These are phyloP conservation scores for Lagodon rhomboides DNA, from an alignment of 2,797 vertebrate species.

Conservation along the genomic window DNA sequence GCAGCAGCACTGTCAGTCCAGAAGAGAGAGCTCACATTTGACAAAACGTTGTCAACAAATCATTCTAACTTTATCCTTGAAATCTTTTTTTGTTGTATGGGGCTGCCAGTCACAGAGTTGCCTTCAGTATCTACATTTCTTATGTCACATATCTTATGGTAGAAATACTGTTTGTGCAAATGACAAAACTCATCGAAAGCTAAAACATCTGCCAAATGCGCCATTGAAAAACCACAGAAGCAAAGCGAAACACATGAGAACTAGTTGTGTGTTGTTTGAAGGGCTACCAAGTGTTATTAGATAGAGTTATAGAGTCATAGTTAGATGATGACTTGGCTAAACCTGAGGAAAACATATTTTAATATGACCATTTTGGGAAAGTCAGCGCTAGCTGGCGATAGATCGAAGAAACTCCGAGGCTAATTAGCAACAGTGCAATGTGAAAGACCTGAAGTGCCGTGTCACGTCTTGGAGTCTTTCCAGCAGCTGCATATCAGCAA, in stretches of 20 bases:
- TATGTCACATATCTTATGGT: neutral
- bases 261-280: neutral
- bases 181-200: too few relatives aligned
- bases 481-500: neutral
- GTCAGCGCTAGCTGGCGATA: slow-evolving; percentile 4
- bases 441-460: slow-evolving; percentile 5
- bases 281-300: neutral
- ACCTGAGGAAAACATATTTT: neutral
- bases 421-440: slow-evolving; percentile 35
- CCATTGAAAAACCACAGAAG: neutral
- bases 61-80: neutral
- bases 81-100: neutral
- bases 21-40: neutral
- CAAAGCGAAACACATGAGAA: neutral
- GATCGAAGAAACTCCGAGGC: slow-evolving; percentile 7
- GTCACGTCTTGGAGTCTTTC: slow-evolving; percentile 7
- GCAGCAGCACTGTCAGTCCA: neutral
- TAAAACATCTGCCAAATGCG: neutral
- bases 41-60: neutral
- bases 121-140: neutral
- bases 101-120: neutral
- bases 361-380: slow-evolving; percentile 4
- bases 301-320: too few relatives aligned
- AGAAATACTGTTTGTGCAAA: neutral
- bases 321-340: slow-evolving; percentile 27